Evolutionary conservation across 2,888 invertebrate genomes (phyloP).

Genomic region (Caenorhabditis panamensis): DNA sequence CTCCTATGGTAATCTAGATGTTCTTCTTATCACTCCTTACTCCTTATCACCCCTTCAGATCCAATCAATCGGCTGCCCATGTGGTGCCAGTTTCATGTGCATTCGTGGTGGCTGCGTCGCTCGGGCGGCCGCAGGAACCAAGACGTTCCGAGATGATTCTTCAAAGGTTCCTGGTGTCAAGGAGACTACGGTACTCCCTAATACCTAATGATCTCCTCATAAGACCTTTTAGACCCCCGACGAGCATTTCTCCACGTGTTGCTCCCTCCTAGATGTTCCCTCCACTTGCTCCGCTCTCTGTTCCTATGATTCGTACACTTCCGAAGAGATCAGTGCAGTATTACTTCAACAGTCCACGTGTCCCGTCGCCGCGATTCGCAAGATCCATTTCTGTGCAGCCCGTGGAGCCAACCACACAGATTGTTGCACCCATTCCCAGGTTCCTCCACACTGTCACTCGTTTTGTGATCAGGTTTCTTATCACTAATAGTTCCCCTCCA

Average conservation of each 20-base stretch:
- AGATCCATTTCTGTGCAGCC: constrained; percentile 69
- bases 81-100: constrained; percentile 62
- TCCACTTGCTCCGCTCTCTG: constrained; percentile 50
- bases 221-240: constrained; percentile 61
- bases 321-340: constrained; percentile 55
- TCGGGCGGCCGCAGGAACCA: constrained; percentile 62
- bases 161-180: constrained; percentile 11
- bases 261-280: constrained; percentile 60
- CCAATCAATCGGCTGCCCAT: constrained; percentile 61
- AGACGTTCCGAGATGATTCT: constrained; percentile 59
- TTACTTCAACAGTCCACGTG: constrained; percentile 58
- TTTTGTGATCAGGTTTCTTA: constrained; percentile 66
- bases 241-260: constrained; percentile 67
- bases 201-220: background rate
- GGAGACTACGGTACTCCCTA: constrained; percentile 4
- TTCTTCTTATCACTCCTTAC: background rate
- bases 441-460: constrained; percentile 55
- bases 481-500: background rate
- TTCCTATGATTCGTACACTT: constrained; percentile 57
- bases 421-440: constrained; percentile 52
- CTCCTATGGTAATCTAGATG: constrained; percentile 37
- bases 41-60: constrained; percentile 29
- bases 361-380: constrained; percentile 48
- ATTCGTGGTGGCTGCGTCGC: constrained; percentile 64
- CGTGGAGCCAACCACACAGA: constrained; percentile 65